Conservation (phyloP, 2,797 vertebrate genomes). For the Coluber constrictor region DNA sequence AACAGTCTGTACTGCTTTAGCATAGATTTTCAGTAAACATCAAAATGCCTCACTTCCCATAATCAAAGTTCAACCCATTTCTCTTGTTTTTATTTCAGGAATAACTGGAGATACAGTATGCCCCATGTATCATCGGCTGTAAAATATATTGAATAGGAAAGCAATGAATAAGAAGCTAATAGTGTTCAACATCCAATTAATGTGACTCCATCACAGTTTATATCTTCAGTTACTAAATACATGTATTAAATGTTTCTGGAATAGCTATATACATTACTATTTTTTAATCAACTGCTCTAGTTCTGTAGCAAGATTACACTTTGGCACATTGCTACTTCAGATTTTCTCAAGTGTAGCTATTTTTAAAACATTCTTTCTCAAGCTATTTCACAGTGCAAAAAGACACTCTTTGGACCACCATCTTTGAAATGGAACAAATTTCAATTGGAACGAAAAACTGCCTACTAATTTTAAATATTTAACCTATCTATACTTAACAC, state of each 20-base stretch:
- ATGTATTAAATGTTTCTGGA: conserved; percentile 64
- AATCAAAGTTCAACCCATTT: conserved; percentile 24
- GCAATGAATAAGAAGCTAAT: conserved; percentile 52
- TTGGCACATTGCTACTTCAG: conserved; percentile 63
- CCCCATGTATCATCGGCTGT: conserved; percentile 44
- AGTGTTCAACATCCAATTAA: conserved; percentile 59
- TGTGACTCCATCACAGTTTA: conserved; percentile 52
- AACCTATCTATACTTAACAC: conserved; percentile 59
- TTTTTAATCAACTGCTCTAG: conserved; percentile 49
- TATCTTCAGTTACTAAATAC: conserved; percentile 70
- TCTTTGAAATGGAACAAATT: conserved; percentile 55
- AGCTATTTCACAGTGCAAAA: conserved; percentile 77
- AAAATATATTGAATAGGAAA: conserved; percentile 57
- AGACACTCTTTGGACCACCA: conserved; percentile 79
- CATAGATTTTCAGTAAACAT: conserved; percentile 26
- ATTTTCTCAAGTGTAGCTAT: conserved; percentile 56
- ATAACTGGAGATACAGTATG: conserved; percentile 46
- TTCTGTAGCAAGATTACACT: conserved; percentile 43
- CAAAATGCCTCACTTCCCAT: conserved; percentile 38
- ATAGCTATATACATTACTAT: conserved; percentile 46
- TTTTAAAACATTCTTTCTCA: conserved; percentile 66
- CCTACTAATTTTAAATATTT: conserved; percentile 52
- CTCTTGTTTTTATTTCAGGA: conserved; percentile 23
- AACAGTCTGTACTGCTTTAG: conserved; percentile 8
- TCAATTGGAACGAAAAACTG: conserved; percentile 53